phyloP scores from a whole-genome alignment of 2,888 invertebrate genomes.

The Drosophila nigricruria region DNA sequence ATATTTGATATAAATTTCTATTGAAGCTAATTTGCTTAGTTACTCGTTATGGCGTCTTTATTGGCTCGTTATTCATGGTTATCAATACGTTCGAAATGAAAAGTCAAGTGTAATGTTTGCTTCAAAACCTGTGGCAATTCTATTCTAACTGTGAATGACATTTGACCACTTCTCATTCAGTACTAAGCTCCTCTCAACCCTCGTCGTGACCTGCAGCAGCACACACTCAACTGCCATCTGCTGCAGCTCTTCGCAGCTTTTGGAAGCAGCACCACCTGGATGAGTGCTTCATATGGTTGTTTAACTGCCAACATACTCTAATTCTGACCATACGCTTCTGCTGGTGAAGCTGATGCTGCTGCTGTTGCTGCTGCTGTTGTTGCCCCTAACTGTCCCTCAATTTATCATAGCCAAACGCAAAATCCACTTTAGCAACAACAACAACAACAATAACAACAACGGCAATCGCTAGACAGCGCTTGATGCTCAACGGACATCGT shows the following conservation, averaged over 20 bases:
- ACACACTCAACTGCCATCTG: conserved; percentile 20
- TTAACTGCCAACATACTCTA: conserved; percentile 32
- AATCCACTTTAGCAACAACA: conserved; percentile 71
- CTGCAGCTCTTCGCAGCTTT: conserved; percentile 41
- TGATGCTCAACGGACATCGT: conserved; percentile 61
- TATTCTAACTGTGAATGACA: conserved; percentile 77
- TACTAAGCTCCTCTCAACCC: conserved; percentile 28
- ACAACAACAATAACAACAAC: conserved; percentile 18
- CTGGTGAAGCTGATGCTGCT: conserved; percentile 2
- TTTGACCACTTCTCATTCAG: conserved; percentile 72
- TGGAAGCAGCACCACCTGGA: conserved; percentile 28
- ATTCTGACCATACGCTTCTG: conserved; percentile 49
- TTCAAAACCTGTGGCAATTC: conserved; percentile 14
- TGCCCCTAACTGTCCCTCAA: conserved; percentile 55
- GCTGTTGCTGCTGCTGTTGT: conserved; percentile 1
- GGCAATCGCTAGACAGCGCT: conserved; percentile 42
- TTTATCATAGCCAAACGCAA: conserved; percentile 80
- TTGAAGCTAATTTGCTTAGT: background rate
- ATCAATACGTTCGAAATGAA: conserved; percentile 3
- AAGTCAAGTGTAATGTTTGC: background rate
- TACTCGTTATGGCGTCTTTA: background rate
- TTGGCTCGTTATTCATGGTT: conserved; percentile 6
- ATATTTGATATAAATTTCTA: background rate
- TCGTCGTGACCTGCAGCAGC: conserved; percentile 4
- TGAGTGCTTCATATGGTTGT: conserved; percentile 30